phyloP scores from a whole-genome alignment of 2,113 vertebrate species.

The Acanthisitta chloris region DNA sequence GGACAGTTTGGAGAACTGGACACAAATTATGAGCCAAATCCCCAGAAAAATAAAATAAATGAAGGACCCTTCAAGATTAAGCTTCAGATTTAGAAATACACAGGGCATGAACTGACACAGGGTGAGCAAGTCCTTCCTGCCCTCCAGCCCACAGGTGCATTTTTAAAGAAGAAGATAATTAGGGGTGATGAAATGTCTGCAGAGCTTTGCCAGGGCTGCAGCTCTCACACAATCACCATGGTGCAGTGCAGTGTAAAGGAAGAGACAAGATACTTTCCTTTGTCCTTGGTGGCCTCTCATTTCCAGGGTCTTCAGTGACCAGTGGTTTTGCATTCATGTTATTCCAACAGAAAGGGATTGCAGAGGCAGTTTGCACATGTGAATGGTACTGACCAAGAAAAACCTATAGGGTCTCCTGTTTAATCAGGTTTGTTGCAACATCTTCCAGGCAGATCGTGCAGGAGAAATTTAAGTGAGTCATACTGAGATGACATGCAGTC shows the following conservation, averaged over 20 bases:
- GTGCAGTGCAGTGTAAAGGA: not conserved
- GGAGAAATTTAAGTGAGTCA: not conserved
- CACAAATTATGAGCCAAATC: not conserved
- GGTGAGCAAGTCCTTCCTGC: not conserved
- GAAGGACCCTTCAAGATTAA: not conserved
- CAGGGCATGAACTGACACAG: not conserved
- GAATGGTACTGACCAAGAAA: not conserved
- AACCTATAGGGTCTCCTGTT: not conserved
- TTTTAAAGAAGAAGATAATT: not conserved
- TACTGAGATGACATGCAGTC: not conserved
- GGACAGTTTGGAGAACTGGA: not conserved
- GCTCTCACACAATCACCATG: not conserved
- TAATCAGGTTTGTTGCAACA: not conserved
- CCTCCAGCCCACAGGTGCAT: accelerated
- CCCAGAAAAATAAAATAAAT: not conserved
- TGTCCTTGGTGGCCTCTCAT: not conserved
- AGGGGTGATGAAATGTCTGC: not conserved
- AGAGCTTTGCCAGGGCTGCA: not conserved
- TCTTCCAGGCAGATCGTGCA: not conserved
- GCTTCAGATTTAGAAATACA: not conserved
- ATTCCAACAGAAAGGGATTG: not conserved
- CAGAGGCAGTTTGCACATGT: not conserved
- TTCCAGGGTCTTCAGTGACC: not conserved
- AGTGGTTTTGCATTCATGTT: not conserved
- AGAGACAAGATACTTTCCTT: not conserved